Conservation (phyloP, 2,888 invertebrate genomes). For the Meteorus cinctellus region DNA sequence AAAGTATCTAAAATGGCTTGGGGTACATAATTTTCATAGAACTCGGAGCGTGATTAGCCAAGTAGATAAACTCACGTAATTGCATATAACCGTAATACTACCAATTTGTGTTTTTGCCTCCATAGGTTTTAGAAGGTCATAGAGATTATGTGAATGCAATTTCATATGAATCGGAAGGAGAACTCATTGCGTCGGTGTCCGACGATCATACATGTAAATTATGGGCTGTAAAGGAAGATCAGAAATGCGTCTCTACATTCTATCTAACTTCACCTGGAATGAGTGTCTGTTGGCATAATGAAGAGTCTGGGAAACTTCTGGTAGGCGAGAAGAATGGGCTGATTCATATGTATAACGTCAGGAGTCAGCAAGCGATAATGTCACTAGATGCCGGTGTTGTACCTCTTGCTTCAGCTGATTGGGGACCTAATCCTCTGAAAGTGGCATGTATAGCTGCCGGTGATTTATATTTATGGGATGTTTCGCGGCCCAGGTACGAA, state of each 20-base stretch:
- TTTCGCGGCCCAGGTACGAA: conserved; percentile 78
- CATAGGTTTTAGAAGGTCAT: conserved; percentile 78
- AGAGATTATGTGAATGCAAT: conserved; percentile 82
- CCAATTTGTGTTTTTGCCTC: conserved; percentile 9
- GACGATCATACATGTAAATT: conserved; percentile 85
- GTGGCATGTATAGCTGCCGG: conserved; percentile 81
- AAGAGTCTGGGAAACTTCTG: conserved; percentile 81
- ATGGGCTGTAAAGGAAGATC: conserved; percentile 77
- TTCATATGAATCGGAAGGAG: conserved; percentile 81
- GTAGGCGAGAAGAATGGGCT: conserved; percentile 86
- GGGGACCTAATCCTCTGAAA: conserved; percentile 79
- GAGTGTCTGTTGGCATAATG: conserved; percentile 81
- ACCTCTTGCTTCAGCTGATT: conserved; percentile 81
- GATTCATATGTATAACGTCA: conserved; percentile 82
- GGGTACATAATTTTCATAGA: no score
- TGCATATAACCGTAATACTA: background rate
- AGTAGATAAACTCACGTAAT: background rate
- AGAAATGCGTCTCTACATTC: conserved; percentile 77
- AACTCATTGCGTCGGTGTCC: conserved; percentile 82
- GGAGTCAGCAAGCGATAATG: conserved; percentile 79
- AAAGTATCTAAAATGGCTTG: no score
- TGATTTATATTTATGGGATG: conserved; percentile 81
- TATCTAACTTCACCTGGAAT: conserved; percentile 81
- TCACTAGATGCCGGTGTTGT: conserved; percentile 79
- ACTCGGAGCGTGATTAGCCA: no score